phyloP scores from a whole-genome alignment of 2,888 invertebrate genomes.

The Luffia ferchaultella region DNA sequence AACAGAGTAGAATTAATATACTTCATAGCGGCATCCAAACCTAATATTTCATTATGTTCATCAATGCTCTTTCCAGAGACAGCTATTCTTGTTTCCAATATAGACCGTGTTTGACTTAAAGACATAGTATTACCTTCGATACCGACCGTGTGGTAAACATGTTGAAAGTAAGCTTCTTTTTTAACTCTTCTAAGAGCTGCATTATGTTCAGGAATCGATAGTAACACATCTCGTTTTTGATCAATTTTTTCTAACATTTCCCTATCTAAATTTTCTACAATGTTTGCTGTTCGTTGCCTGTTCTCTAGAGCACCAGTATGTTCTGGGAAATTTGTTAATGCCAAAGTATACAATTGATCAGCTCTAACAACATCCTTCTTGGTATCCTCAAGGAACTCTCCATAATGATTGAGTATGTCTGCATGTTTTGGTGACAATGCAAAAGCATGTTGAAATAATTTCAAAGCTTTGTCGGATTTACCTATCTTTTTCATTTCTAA shows the following conservation, averaged over 20 bases:
- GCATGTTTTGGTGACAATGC: conserved; percentile 92
- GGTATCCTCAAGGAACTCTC: conserved; percentile 89
- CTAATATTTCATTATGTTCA: conserved; percentile 97
- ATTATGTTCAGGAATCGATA: conserved; percentile 81
- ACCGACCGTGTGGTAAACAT: conserved; percentile 96
- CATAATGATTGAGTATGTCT: conserved; percentile 90
- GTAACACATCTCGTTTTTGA: conserved; percentile 81
- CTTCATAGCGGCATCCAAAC: conserved; percentile 93
- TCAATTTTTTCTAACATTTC: conserved; percentile 81
- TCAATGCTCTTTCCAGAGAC: conserved; percentile 91
- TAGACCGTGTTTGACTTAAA: conserved; percentile 87
- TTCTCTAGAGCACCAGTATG: conserved; percentile 83
- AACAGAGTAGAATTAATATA: conserved; percentile 86
- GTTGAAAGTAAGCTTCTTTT: conserved; percentile 94
- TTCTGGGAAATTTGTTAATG: conserved; percentile 83
- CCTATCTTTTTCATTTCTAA: conserved; percentile 84
- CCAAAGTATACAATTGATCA: conserved; percentile 89
- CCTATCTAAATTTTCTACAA: conserved; percentile 90
- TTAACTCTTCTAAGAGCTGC: conserved; percentile 86
- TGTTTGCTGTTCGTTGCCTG: conserved; percentile 83
- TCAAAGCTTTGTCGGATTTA: conserved; percentile 85
- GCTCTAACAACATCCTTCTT: conserved; percentile 87
- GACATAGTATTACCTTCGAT: conserved; percentile 99
- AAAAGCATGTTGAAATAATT: conserved; percentile 89
- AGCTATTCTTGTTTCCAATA: conserved; percentile 82